phyloP scores from a whole-genome alignment of 2,888 invertebrate genomes.

The Dendrolimus houi region DNA sequence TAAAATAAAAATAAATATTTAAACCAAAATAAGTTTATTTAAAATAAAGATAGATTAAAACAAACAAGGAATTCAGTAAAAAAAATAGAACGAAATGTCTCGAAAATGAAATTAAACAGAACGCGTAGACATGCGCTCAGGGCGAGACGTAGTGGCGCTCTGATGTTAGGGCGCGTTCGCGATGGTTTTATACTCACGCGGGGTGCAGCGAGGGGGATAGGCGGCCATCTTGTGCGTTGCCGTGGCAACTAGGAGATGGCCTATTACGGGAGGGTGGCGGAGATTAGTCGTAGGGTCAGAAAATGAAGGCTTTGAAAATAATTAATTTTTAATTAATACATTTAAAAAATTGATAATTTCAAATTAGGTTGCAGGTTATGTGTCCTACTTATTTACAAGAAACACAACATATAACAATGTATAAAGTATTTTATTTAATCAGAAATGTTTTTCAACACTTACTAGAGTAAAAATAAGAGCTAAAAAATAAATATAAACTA shows the following conservation, averaged over 20 bases:
- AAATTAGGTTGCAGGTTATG: too few species aligned
- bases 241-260: constrained; percentile 71
- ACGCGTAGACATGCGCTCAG: constrained; percentile 36
- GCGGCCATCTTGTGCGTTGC: constrained; percentile 67
- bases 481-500: too few species aligned
- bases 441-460: too few species aligned
- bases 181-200: constrained; percentile 52
- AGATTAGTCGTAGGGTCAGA: constrained; percentile 67
- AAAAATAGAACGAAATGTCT: constrained; percentile 22
- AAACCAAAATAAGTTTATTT: constrained; percentile 25
- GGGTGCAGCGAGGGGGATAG: constrained; percentile 38
- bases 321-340: too few species aligned
- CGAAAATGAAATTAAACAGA: constrained; percentile 32
- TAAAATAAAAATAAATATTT: constrained; percentile 18
- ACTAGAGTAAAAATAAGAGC: too few species aligned
- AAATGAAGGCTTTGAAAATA: constrained; percentile 22
- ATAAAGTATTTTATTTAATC: too few species aligned
- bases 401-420: too few species aligned
- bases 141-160: constrained; percentile 59
- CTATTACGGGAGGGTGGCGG: constrained; percentile 72
- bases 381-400: too few species aligned
- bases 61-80: constrained; percentile 7
- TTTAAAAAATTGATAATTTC: too few species aligned
- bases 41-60: constrained; percentile 11
- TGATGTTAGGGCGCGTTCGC: constrained; percentile 38